Base-by-base conservation (phyloP, 1,140 invertebrate species). In the Pseudachorutes palmiensis region DNA sequence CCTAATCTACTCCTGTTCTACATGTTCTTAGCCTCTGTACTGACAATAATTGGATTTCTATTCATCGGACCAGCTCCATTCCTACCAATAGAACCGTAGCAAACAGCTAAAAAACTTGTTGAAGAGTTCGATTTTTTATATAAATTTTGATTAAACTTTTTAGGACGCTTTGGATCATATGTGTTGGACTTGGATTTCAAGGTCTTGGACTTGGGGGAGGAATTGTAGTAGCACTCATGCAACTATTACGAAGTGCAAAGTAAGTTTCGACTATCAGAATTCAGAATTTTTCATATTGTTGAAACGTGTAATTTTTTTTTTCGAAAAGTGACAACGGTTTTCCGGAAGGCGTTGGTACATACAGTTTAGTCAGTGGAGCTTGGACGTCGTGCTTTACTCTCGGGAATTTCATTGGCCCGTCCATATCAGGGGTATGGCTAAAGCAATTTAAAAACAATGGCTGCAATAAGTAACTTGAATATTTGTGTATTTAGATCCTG, bases 11-110 rank as follows among this genome's bases (percentile, higher is more conserved):
- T 88, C 0, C 89, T 89, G 77, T 77, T 84, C 48, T 82, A 86
- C 16, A 88, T 86, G 0, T 76, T 85, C 14, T 75, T 84, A 0
- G 89, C 89, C 0, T 85, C 86, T 31, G 41, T 84, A 9, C 81
- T 88, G n/a, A 82, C 90, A 0, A 79, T 83, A 24, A 57, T 79
- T 2, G 88, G 84, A 14, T 91, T 91, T 76, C 75, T 82, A 66
- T 77, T 91, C 0, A 82, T 92, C 55, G 90, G 90, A 14, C 90
- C 89, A 0, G 86, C 86, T 0, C 87, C 87, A 0, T 88, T 88
- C 69, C 76, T 90, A 60, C 82, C 85, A 14, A 77, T 80, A 14
- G 76, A 82, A 12, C 83, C 83, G 80, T 22, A n/a, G n/a, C n/a
- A 76, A 82, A 12, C 83, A 58, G 9, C 55, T 14, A 48, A 9